Percentiles rank a stretch among this genome's conserved stretches.
These are phyloP conservation scores for Trichogramma dendrolimi DNA, from an alignment of 2,888 invertebrate genomes.

Conservation along the genomic window DNA sequence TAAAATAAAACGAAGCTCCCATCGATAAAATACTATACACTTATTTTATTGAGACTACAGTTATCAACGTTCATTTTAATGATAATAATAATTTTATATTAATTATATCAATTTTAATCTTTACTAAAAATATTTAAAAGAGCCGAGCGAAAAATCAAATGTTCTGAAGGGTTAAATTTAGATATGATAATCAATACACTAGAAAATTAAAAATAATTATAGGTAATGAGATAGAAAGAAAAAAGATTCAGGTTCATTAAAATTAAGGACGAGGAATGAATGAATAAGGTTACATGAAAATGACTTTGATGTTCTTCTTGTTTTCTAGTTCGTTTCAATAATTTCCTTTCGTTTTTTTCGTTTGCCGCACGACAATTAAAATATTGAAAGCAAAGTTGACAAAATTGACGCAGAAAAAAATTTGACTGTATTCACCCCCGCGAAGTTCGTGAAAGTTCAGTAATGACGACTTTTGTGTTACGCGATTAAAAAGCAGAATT, in stretches of 20 bases:
- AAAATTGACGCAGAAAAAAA: slow-evolving; percentile 3
- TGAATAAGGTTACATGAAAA: slow-evolving; percentile 20
- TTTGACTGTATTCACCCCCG: slow-evolving; percentile 9
- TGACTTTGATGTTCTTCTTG: slow-evolving; percentile 18
- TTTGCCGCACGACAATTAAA: slow-evolving; percentile 1
- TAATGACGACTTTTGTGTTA: no score
- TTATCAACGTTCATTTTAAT: no score
- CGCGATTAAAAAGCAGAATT: no score
- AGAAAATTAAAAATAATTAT: background rate
- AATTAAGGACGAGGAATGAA: slow-evolving; percentile 25
- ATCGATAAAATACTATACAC: slow-evolving; percentile 4
- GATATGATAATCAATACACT: background rate
- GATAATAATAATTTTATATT: slow-evolving; percentile 8
- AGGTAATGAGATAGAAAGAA: background rate
- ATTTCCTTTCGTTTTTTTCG: slow-evolving; percentile 5
- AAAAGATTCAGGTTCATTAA: slow-evolving; percentile 4
- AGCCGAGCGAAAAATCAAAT: slow-evolving; percentile 4
- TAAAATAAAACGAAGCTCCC: slow-evolving; percentile 18
- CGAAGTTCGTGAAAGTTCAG: background rate
- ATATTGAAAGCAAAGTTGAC: background rate
- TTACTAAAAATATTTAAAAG: slow-evolving; percentile 5
- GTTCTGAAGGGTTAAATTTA: background rate
- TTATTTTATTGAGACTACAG: background rate
- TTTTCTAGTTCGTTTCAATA: background rate
- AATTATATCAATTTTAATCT: slow-evolving; percentile 1